Conservation (phyloP, 2,113 vertebrate species). For the Phylloscopus trochilus region DNA sequence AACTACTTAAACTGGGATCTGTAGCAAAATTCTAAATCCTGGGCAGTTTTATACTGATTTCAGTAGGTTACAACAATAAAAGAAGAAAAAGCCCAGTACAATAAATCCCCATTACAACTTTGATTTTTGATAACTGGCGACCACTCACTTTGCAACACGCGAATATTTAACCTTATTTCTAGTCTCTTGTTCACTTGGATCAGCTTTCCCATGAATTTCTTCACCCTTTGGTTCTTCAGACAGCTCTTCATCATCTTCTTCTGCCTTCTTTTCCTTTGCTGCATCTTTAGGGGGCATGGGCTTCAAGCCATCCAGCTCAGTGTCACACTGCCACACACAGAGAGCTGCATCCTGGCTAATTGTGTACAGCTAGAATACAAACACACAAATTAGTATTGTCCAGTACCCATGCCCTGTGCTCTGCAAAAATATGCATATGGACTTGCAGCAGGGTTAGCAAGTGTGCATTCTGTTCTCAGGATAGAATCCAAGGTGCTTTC, state of each 20-base stretch:
- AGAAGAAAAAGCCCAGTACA: neutral
- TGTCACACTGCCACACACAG: slow-evolving; percentile 94
- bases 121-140: neutral
- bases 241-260: slow-evolving; percentile 35
- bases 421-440: neutral
- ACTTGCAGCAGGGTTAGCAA: neutral
- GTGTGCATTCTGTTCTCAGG: too few relatives aligned
- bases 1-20: neutral
- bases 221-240: slow-evolving; percentile 66
- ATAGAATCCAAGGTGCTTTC: neutral
- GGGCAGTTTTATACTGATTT: neutral
- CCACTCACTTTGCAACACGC: slow-evolving; percentile 83
- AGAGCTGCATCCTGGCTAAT: slow-evolving; percentile 91
- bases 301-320: slow-evolving; percentile 78
- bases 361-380: slow-evolving; percentile 83
- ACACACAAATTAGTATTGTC: accelerated
- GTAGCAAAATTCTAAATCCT: neutral
- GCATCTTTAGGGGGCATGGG: slow-evolving; percentile 54
- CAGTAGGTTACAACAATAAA: neutral
- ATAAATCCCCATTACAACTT: neutral
- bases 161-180: slow-evolving; percentile 82
- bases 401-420: neutral
- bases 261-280: slow-evolving; percentile 30
- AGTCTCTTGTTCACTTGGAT: slow-evolving; percentile 61
- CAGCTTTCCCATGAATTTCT: slow-evolving; percentile 80